These are phyloP conservation scores for Sialis fuliginosa DNA, from an alignment of 2,888 invertebrate species.

Conservation along the genomic window DNA sequence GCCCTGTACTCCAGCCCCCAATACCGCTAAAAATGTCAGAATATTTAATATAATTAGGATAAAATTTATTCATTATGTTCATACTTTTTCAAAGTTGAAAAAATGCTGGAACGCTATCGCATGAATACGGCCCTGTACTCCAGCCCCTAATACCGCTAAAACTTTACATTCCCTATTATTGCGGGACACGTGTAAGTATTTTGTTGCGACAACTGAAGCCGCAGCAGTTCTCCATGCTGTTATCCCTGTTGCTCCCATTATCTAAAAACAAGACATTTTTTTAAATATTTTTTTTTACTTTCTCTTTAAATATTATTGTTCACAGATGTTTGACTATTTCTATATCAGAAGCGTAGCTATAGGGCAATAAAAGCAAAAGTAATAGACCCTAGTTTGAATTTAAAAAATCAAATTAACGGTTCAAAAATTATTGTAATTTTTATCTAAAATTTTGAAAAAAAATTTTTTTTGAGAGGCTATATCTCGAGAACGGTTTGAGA, in stretches of 20 bases:
- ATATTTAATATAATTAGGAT: no score
- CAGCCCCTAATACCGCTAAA: conserved; percentile 32
- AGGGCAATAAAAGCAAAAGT: no score
- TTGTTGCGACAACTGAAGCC: conserved; percentile 36
- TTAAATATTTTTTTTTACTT: not conserved
- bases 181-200: conserved; percentile 24
- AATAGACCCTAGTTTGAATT: no score
- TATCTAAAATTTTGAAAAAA: no score
- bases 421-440: no score
- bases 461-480: no score
- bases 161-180: conserved; percentile 13
- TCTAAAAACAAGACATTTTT: conserved; percentile 14
- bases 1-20: conserved; percentile 36
- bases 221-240: conserved; percentile 38
- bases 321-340: not conserved
- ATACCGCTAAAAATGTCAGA: conserved; percentile 27
- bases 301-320: not conserved
- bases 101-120: conserved; percentile 28
- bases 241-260: conserved; percentile 32
- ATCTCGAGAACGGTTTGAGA: no score
- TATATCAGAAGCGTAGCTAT: not conserved
- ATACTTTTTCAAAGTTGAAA: conserved; percentile 27
- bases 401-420: no score
- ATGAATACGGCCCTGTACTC: conserved; percentile 32
- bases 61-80: no score